Percentiles rank a stretch among this genome's conserved stretches.
Evolutionary conservation across 1,140 invertebrate genomes (phyloP).

Genomic region (Ooceraea biroi): DNA sequence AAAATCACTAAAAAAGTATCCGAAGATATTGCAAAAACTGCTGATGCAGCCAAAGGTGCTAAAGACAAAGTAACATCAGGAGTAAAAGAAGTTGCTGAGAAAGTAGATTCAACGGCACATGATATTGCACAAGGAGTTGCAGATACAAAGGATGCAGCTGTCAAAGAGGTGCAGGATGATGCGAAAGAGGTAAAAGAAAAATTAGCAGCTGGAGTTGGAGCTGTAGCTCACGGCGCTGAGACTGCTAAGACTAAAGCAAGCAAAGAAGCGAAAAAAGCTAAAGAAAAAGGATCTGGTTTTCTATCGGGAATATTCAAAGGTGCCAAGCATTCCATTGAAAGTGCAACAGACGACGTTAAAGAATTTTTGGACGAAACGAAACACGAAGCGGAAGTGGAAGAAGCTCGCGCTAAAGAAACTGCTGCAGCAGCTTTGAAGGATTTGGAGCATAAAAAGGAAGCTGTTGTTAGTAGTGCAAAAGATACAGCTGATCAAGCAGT

Average conservation of each 20-base stretch:
- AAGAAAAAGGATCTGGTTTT: constrained; percentile 65
- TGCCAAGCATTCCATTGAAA: constrained; percentile 66
- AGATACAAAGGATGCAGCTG: constrained; percentile 17
- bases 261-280: constrained; percentile 58
- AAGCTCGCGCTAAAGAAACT: constrained; percentile 1
- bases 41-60: constrained; percentile 8
- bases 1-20: constrained; percentile 23
- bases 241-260: background rate
- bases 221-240: background rate
- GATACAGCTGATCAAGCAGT: constrained; percentile 29
- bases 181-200: background rate
- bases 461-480: constrained; percentile 5
- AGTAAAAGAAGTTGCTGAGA: constrained; percentile 24
- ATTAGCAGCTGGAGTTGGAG: background rate
- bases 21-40: background rate
- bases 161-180: background rate
- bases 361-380: constrained; percentile 39
- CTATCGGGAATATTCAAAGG: constrained; percentile 72
- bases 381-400: constrained; percentile 28
- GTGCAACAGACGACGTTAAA: constrained; percentile 60
- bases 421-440: constrained; percentile 32
- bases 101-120: background rate
- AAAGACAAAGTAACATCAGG: background rate
- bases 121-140: background rate
- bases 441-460: background rate